Evolutionary conservation across 2,113 vertebrate species (phyloP), one percentile per base, ranked within the genome.

Genomic region (Misgurnus mizolepis): DNA sequence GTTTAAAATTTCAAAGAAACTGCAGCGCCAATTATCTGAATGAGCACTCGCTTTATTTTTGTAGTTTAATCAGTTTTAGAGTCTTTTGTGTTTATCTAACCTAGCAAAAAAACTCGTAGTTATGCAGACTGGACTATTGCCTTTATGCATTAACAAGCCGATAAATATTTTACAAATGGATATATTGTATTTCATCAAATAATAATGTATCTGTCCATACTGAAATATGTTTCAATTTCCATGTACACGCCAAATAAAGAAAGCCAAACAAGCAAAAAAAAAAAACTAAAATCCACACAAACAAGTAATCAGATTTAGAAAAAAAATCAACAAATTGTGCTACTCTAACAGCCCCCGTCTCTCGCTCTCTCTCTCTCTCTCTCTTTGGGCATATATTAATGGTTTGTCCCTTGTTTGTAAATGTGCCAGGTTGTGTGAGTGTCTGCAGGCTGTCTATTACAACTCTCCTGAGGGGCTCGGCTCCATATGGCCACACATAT

Each of bases 401-500:
- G 90, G 89, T 89, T 92, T 80, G 86, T 90, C 91, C 88, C 91
- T 92, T 93, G 92, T 93, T 93, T 93, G 92, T 93, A 92, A 92
- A 93, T 81, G 92, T 91, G 93, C 92, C 92, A 94, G 91, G 89
- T 91, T 91, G 90, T 81, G 90, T 88, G 91, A 90, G 87, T 88
- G 87, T 87, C 91, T 90, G 90, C 88, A 65, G 92, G 91, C 92
- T 92, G 92, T 93, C 92, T 92, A 91, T 94, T 93, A 92, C 87
- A 89, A 88, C 85, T 90, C 92, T 93, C 83, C 91, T 90, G 85
- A 89, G 86, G 91, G 89, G 88, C 86, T 84, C 89, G 61, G 62
- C 85, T 92, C 92, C 93, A 94, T 93, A 93, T 94, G 93, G 92
- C 80, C 45, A 47, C 90, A 83, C 93, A 94, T 94, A 93, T 93